phyloP scores from a whole-genome alignment of 37 sponge, comb jelly and placozoan genomes.

The Halisarca cf. caerulea region DNA sequence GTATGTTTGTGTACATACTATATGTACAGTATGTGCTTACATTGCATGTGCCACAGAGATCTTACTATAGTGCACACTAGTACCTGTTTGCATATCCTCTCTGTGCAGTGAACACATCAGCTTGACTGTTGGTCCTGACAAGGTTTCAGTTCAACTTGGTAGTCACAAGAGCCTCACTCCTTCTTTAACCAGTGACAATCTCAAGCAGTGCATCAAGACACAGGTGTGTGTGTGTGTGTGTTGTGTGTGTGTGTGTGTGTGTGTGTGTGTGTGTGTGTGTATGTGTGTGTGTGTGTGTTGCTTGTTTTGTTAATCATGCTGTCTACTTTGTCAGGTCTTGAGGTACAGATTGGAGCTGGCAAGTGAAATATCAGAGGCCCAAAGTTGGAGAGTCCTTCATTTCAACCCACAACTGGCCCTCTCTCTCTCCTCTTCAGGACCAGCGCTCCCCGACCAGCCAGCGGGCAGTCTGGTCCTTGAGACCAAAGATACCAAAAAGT shows the following conservation, averaged over 20 bases:
- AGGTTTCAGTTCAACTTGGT: background rate
- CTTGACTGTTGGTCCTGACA: background rate
- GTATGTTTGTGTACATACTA: too few species aligned
- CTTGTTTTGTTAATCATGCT: too few species aligned
- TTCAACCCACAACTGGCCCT: slow-evolving; percentile 22
- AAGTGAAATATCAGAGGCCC: slow-evolving; percentile 9
- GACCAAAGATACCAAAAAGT: slow-evolving; percentile 48
- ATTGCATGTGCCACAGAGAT: too few species aligned
- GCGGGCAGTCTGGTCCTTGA: slow-evolving; percentile 54
- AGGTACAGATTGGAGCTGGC: slow-evolving; percentile 32
- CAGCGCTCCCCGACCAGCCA: background rate
- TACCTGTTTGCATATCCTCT: too few species aligned
- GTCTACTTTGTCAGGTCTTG: too few species aligned
- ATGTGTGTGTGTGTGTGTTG: too few species aligned
- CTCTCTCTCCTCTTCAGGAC: slow-evolving; percentile 10
- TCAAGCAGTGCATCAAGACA: slow-evolving; percentile 24
- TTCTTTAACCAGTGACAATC: background rate
- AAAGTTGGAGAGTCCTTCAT: slow-evolving; percentile 53
- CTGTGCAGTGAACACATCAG: background rate
- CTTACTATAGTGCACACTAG: too few species aligned
- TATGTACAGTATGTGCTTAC: too few species aligned
- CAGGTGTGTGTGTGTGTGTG: background rate
- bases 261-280: too few species aligned
- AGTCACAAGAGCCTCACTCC: background rate
- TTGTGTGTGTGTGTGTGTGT: too few species aligned